These are phyloP conservation scores for Eumacrocentrus americanus DNA, from an alignment of 2,888 invertebrate species.

Conservation along the genomic window DNA sequence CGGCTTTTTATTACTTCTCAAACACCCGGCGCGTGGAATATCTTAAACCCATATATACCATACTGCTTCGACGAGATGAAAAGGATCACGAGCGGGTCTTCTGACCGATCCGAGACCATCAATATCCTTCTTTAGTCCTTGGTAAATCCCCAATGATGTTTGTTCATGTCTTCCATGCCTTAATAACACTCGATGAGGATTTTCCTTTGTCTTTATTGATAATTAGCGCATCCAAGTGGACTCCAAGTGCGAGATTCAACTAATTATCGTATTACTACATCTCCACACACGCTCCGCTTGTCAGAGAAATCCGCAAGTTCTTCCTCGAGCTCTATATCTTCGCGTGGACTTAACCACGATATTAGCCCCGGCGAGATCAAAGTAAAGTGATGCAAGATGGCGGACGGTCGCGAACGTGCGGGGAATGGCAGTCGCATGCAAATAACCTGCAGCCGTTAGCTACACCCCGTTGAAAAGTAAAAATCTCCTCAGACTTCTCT, in stretches of 20 bases:
- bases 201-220: not conserved
- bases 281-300: not conserved
- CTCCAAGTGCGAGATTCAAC: not conserved
- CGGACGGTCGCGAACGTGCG: slow-evolving; percentile 41
- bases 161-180: not conserved
- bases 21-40: slow-evolving; percentile 46
- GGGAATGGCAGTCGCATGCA: slow-evolving; percentile 43
- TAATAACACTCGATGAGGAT: not conserved
- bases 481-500: slow-evolving; percentile 17
- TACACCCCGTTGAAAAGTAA: slow-evolving; percentile 23
- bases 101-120: slow-evolving; percentile 26
- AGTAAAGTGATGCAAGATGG: slow-evolving; percentile 46
- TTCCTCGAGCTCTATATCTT: slow-evolving; percentile 17
- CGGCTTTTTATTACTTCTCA: slow-evolving; percentile 46
- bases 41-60: slow-evolving; percentile 40
- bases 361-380: slow-evolving; percentile 43
- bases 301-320: slow-evolving; percentile 30
- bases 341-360: slow-evolving; percentile 36
- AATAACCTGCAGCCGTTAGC: slow-evolving; percentile 37
- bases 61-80: slow-evolving; percentile 23
- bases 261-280: slow-evolving; percentile 12
- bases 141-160: not conserved
- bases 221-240: too few relatives aligned
- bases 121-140: slow-evolving; percentile 15
- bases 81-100: slow-evolving; percentile 10